A percentile compares a stretch with the other conserved stretches of the same genome.
These are phyloP conservation scores for Epizoanthus rinbou DNA, from an alignment of 92 coral and sea anemone species.

Conservation along the genomic window DNA sequence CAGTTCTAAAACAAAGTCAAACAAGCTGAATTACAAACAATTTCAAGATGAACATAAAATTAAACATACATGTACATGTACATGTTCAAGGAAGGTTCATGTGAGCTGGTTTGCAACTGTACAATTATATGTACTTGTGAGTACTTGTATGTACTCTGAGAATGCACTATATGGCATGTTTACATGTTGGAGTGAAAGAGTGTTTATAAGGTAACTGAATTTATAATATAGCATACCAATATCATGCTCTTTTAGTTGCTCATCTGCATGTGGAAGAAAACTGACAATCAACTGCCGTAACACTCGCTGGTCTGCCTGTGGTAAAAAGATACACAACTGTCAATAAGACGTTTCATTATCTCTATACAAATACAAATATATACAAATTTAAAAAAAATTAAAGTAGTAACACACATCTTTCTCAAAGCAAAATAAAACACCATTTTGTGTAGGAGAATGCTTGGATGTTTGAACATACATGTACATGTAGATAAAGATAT, in stretches of 20 bases:
- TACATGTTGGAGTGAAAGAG: too few relatives aligned
- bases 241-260: slow-evolving; percentile 91
- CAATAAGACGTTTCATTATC: not conserved
- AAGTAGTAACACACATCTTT: too few relatives aligned
- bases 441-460: too few relatives aligned
- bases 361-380: too few relatives aligned
- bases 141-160: too few relatives aligned
- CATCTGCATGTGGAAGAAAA: slow-evolving; percentile 90
- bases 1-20: slow-evolving; percentile 61
- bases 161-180: not conserved
- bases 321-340: not conserved
- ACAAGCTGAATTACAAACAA: too few relatives aligned
- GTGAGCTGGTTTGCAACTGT: not conserved
- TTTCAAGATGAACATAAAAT: not conserved
- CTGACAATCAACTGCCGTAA: slow-evolving; percentile 96
- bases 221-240: slow-evolving; percentile 56
- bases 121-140: too few relatives aligned
- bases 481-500: too few relatives aligned
- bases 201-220: not conserved
- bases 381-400: too few relatives aligned
- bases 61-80: not conserved
- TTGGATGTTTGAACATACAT: too few relatives aligned
- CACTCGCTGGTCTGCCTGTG: slow-evolving; percentile 95
- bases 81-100: not conserved
- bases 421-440: too few relatives aligned